Conservation (phyloP, 1,140 invertebrate species). For the Euschistus heros region DNA sequence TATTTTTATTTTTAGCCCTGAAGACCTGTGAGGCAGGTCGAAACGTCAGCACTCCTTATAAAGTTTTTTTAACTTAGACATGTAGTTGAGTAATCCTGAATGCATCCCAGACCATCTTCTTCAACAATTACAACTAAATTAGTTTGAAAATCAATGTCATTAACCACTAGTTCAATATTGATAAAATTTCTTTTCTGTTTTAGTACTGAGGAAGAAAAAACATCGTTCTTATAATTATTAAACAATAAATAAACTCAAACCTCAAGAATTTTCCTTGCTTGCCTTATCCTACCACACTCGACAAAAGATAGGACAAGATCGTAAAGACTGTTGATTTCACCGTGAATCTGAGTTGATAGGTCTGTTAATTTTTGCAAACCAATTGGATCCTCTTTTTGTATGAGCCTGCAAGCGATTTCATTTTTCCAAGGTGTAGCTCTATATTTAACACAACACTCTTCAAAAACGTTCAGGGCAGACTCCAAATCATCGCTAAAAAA, state of each 20-base stretch:
- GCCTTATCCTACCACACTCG: slow-evolving; percentile 59
- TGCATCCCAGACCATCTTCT: no score
- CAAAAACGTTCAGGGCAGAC: slow-evolving; percentile 55
- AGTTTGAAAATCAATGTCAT: no score
- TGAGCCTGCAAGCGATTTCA: slow-evolving; percentile 55
- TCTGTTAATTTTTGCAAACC: slow-evolving; percentile 68
- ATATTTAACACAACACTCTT: slow-evolving; percentile 50
- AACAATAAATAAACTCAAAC: slow-evolving; percentile 32
- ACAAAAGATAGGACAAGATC: slow-evolving; percentile 70
- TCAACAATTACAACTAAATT: no score
- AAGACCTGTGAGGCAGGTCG: no score
- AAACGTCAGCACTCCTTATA: no score
- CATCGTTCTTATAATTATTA: no score
- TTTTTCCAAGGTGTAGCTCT: slow-evolving; percentile 57
- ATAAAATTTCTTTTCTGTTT: no score
- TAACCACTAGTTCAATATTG: no score
- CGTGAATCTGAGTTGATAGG: slow-evolving; percentile 59
- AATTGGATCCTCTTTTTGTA: slow-evolving; percentile 62
- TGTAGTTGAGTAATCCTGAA: no score
- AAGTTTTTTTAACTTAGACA: no score
- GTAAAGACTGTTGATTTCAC: slow-evolving; percentile 70
- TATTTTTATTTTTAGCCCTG: no score
- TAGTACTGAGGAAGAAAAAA: no score
- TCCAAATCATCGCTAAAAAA: slow-evolving; percentile 44
- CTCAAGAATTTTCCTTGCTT: slow-evolving; percentile 71